A percentile compares a stretch with the other conserved stretches of the same genome.
Evolutionary conservation across 64 coral and sea anemone genomes (phyloP).

Genomic region (Astreopora myriophthalma): DNA sequence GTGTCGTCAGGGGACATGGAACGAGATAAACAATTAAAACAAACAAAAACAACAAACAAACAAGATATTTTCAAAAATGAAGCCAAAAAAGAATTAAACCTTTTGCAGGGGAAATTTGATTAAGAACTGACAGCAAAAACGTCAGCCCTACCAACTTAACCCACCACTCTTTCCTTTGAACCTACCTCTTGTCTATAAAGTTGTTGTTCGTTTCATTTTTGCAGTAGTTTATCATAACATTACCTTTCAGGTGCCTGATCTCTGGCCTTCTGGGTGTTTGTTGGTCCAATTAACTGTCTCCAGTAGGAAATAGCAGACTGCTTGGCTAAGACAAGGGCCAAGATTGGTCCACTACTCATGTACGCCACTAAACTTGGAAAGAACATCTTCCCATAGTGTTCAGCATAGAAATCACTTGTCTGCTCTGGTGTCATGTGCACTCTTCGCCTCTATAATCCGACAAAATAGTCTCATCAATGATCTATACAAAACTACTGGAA

Average conservation of each 20-base stretch:
- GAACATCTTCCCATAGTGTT: constrained; percentile 99
- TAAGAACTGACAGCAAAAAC: no score
- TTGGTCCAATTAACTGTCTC: constrained; percentile 98
- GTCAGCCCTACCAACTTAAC: no score
- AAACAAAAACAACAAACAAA: no score
- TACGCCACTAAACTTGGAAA: constrained; percentile 99
- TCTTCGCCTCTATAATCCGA: constrained; percentile 82
- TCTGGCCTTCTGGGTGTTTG: constrained; percentile 95
- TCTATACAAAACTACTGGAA: no score
- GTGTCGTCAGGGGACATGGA: no score
- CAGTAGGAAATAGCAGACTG: constrained; percentile 92
- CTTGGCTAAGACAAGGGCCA: constrained; percentile 80
- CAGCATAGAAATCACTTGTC: constrained; percentile 99
- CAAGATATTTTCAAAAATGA: no score
- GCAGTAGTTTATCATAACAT: no score
- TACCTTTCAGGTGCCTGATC: constrained; percentile 98
- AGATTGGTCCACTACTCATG: constrained; percentile 96
- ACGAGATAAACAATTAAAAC: no score
- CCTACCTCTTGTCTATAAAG: not conserved
- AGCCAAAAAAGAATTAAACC: no score
- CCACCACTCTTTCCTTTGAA: not conserved
- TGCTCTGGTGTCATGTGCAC: constrained; percentile 98
- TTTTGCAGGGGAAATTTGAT: no score
- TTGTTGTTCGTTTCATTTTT: no score
- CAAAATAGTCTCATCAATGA: no score